Base-by-base conservation (phyloP, 1,140 invertebrate genomes). In the Diploscapter pachys region DNA sequence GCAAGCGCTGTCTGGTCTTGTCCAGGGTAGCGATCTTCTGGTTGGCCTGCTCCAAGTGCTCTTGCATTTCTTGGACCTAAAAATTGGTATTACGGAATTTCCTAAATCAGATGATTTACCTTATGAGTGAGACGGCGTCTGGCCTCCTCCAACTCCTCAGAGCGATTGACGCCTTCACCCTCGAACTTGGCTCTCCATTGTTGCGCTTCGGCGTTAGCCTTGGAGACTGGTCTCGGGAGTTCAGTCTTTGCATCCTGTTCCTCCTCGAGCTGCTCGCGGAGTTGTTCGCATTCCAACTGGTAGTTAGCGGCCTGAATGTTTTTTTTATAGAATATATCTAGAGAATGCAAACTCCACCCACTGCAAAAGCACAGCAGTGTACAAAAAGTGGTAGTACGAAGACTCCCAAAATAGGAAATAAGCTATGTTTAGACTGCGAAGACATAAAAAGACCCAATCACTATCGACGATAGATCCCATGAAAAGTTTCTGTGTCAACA, bases 11-110 rank as follows among this genome's bases (percentile, higher is more conserved):
- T 88, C 98, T 98, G 86, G 93, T 94, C 90, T 99, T 99, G 86
- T 99, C 97, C 75, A 98, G 89, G 73, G 92, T 93, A 83, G 93
- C 91, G 85, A 94, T 93, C 89, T 98, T 98, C 87, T 94, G 92
- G 89, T 98, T 95, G 85, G 98, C 92, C 61, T 93, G 93, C 87
- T 99, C 96, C 83, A 97, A 94, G 81, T 93, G 93, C 87, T 97
- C 94, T 87, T 98, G 95, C 80, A 95, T 93, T 88, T 99, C 97
- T 81, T 93, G 92, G 63, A 99, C 73, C 57, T 59, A 31, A 59
- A 59, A 59, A 31, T 31, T 31, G 31, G 31, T 31, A 31, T 31
- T 31, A 31, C 31, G 31, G 31, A 31, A 31, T 31, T 31, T 31
- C 31, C 31, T 31, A 31, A 31, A 31, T 31, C 31, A 59, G 57